Evolutionary conservation across 2,113 vertebrate species (phyloP), one percentile per base, ranked within the genome.

Genomic region (Chloebia gouldiae): DNA sequence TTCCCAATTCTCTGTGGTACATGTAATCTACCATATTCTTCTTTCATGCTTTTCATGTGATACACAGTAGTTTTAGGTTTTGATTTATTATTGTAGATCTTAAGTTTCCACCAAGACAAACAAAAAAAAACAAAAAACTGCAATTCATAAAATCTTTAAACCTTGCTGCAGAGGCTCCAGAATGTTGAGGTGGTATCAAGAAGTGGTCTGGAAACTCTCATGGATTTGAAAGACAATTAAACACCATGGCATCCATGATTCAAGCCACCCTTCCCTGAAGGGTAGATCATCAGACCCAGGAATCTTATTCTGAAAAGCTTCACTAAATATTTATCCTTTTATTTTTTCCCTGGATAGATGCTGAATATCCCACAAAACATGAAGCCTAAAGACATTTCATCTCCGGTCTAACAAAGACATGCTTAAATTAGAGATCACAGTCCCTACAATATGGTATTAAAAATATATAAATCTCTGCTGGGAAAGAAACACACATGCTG

Each of bases 41-140:
- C 3, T 60, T 68, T 54, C 35, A 53, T 35, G 17, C 33, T 66
- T 71, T 63, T 42, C 21, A 45, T 19, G 11, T 14, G 9, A 86
- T 15, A 61, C 4, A 18, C 3, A 10, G 2, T 6, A 47, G 22
- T 11, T 51, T 76, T 15, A 30, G 2, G 0, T 14, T 79, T 59
- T 37, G 4, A 54, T n/a, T 80, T 92, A 65, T 51, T 73, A 35
- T 5, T 45, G 6, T 15, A 33, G 4, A 9, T 17, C 11, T 51
- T n/a, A 53, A n/a, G 4, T 53, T 70, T 49, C 39, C 20, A 59
- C 3, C 20, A 75, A 51, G 49, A 25, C 6, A 17, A 77, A 81
- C 39, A 13, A 59, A 61, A 70, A 66, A 18, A 1, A 50, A 83
- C 47, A 15, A 25, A n/a, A 39, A 9, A 9, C 40, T 0, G 1